Percentiles rank a stretch among this genome's conserved stretches.
Conservation (phyloP, 2,888 invertebrate genomes). For the Nipponacmea schrenckii region DNA sequence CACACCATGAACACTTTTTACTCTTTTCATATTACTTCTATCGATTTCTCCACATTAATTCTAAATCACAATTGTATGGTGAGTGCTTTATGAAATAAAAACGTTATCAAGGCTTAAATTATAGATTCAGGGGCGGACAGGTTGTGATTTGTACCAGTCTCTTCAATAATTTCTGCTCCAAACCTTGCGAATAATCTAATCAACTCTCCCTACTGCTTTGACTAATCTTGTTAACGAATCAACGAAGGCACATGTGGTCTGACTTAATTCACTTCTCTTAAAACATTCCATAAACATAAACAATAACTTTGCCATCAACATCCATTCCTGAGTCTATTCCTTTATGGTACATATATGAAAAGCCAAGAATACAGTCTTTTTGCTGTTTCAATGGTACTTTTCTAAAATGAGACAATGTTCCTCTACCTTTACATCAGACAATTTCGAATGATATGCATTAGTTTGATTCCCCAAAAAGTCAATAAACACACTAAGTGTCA, state of each 20-base stretch:
- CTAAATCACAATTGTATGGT: not conserved
- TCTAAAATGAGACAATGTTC: not conserved
- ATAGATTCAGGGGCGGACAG: not conserved
- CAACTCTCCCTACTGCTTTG: not conserved
- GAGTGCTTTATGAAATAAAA: constrained; percentile 6
- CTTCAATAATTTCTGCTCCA: not conserved
- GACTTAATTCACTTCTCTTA: not conserved
- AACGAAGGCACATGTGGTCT: constrained; percentile 5
- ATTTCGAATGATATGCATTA: no score
- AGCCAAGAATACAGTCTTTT: no score
- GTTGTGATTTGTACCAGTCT: constrained; percentile 4
- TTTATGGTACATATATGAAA: no score
- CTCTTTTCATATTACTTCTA: not conserved
- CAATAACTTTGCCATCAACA: not conserved
- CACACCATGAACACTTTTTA: not conserved
- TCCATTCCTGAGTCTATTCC: no score
- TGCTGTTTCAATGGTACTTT: not conserved
- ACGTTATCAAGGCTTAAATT: constrained; percentile 2
- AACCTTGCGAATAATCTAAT: not conserved
- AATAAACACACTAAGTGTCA: no score
- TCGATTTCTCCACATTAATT: not conserved
- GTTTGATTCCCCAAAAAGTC: no score
- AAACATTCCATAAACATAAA: not conserved
- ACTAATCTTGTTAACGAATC: constrained; percentile 2
- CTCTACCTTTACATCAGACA: no score